Base-by-base conservation (phyloP, 2,797 vertebrate genomes). In the Notoglanidium macrostoma region DNA sequence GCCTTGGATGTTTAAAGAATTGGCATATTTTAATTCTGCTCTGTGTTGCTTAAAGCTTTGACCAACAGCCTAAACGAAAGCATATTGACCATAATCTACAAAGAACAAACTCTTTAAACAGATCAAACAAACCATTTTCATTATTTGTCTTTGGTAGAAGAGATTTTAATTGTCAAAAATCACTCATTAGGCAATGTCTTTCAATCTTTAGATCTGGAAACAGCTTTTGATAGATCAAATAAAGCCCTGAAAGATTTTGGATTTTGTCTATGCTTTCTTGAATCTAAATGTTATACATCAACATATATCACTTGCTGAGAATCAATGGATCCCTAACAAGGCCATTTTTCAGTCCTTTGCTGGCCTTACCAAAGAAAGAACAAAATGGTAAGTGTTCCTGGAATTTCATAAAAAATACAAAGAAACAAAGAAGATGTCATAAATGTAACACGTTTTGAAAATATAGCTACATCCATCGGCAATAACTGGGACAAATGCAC, bases 301-400 rank as follows among this genome's bases (percentile, higher is more conserved):
- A 67, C 12, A 54, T 72, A 15, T 54, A 54, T 29, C 49, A 68
- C 29, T 14, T 84, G 10, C 29, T 68, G 17, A 15, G 1, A 67
- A 21, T 32, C 10, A 9, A 23, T 32, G 17, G 3, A 49, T 35
- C 6, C 26, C 29, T 35, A 54, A 55, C 21, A 70, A 83, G 26
- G 49, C 49, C 29, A 54, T 72, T 83, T 40, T 54, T 51, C 9
- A 21, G 46, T 83, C 82, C 82, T 32, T 70, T 83, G 23, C 82
- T 72, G 29, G 29, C 21, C 19, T 54, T 19, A 29, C 0, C 40
- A 70, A 72, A 54, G 19, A 84, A 55, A 84, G 10, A 35, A 54
- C 49, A 35, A 21, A 35, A 70, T 51, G 8, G 49, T 57, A 9
- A 55, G 49, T 14, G 51, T 29, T 54, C n/a, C n/a, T 7, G 19